Conservation (phyloP, 1,140 invertebrate genomes). For the Aporrectodea caliginosa region DNA sequence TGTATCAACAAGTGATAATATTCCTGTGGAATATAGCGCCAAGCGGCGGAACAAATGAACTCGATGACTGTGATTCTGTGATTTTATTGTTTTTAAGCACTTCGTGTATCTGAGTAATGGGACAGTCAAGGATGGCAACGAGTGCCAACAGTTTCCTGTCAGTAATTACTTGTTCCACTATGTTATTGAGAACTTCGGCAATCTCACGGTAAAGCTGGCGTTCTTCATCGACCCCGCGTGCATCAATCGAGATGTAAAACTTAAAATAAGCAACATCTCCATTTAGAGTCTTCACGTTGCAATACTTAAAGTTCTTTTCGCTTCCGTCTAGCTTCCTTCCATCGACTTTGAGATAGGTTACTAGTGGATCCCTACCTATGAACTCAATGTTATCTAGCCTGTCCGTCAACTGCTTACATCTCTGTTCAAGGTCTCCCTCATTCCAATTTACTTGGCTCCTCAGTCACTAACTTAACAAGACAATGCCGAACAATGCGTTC, state of each 20-base stretch:
- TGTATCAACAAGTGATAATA: conserved; percentile 1
- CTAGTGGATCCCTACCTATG: not conserved
- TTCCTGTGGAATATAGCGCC: conserved; percentile 8
- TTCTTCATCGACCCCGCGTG: no score
- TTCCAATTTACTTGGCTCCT: no score
- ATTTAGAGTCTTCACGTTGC: no score
- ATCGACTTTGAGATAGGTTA: not conserved
- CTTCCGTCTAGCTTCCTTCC: not conserved
- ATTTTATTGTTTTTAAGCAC: not conserved
- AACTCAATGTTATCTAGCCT: not conserved
- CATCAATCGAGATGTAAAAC: no score
- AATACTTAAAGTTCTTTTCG: no score
- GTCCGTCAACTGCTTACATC: no score
- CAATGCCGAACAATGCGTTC: not conserved
- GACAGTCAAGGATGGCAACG: not conserved
- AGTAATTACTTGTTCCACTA: not conserved
- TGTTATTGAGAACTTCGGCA: not conserved
- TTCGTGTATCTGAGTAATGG: not conserved
- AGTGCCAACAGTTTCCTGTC: not conserved
- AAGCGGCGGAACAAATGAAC: not conserved
- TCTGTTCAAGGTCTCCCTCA: no score
- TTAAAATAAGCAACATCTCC: no score
- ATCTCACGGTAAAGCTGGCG: no score
- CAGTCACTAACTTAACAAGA: not conserved
- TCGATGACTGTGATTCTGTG: not conserved